Percentiles rank a stretch among this genome's conserved stretches.
These are phyloP conservation scores for Microtus oregoni DNA, from an alignment of 2,113 vertebrate genomes.

Conservation along the genomic window DNA sequence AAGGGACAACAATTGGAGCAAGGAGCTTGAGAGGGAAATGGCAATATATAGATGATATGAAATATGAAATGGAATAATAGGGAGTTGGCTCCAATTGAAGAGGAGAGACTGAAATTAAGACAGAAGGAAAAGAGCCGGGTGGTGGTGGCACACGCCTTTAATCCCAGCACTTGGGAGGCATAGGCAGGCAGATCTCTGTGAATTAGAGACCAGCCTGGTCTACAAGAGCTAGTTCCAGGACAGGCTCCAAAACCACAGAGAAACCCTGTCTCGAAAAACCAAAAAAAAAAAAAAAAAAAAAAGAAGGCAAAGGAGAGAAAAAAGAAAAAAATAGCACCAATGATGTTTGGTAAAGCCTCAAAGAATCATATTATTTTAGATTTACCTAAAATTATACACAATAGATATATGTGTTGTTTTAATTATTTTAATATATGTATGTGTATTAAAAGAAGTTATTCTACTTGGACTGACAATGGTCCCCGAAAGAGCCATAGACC, in stretches of 20 bases:
- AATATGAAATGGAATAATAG: not conserved
- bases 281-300: too few species aligned
- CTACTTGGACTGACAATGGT: not conserved
- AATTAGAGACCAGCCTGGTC: too few species aligned
- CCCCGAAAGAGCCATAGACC: not conserved
- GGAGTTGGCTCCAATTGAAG: not conserved
- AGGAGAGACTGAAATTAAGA: not conserved
- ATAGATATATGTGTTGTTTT: too few species aligned
- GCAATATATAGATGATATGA: not conserved
- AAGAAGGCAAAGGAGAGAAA: not conserved
- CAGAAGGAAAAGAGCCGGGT: not conserved
- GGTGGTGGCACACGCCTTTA: too few species aligned
- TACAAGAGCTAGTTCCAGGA: too few species aligned
- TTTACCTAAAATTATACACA: not conserved
- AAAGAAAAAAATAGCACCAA: not conserved
- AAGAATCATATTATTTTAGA: not conserved
- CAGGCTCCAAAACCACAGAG: too few species aligned
- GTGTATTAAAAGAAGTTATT: not conserved
- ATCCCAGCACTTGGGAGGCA: too few species aligned
- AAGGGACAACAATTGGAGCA: rapidly evolving
- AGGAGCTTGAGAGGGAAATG: not conserved
- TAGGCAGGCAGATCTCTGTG: too few species aligned
- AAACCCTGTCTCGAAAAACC: too few species aligned
- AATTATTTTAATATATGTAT: not conserved
- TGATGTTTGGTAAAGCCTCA: not conserved